A percentile compares a stretch with the other conserved stretches of the same genome.
Conservation (phyloP, 2,888 invertebrate genomes). For the Lamellibrachia satsuma region DNA sequence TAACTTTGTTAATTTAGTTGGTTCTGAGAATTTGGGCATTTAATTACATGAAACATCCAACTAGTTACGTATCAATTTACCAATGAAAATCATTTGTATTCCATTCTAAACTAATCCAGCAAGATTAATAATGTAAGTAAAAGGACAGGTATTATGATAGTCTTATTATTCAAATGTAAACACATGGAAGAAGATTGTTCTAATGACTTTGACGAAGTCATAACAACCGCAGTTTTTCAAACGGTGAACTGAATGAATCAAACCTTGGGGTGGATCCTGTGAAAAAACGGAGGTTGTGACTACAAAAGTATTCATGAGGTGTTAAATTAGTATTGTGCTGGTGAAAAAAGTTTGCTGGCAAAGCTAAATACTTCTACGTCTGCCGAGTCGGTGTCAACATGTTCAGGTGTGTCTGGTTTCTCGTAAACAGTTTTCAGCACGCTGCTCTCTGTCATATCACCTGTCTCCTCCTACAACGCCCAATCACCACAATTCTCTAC, state of each 20-base stretch:
- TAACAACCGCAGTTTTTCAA: background rate
- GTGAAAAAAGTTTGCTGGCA: background rate
- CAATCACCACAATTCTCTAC: constrained; percentile 1
- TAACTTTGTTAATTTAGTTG: no score
- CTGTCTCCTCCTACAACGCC: background rate
- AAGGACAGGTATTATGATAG: background rate
- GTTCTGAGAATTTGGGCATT: no score
- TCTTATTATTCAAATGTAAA: background rate
- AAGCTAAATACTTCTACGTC: background rate
- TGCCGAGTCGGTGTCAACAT: background rate
- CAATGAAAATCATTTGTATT: no score
- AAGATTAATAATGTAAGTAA: background rate
- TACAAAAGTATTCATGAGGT: background rate
- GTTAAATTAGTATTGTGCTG: background rate
- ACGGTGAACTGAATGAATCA: background rate
- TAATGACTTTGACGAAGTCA: background rate
- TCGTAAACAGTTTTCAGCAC: background rate
- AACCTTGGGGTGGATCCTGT: background rate
- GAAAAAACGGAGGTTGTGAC: background rate
- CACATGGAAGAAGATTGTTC: background rate
- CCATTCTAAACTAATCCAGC: no score
- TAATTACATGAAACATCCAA: no score
- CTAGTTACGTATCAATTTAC: no score
- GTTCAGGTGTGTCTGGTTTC: background rate
- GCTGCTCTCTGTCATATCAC: background rate